A percentile compares a stretch with the other conserved stretches of the same genome.
These are phyloP conservation scores for Amphiprion ocellaris DNA, from an alignment of 2,113 vertebrate species.

Conservation along the genomic window DNA sequence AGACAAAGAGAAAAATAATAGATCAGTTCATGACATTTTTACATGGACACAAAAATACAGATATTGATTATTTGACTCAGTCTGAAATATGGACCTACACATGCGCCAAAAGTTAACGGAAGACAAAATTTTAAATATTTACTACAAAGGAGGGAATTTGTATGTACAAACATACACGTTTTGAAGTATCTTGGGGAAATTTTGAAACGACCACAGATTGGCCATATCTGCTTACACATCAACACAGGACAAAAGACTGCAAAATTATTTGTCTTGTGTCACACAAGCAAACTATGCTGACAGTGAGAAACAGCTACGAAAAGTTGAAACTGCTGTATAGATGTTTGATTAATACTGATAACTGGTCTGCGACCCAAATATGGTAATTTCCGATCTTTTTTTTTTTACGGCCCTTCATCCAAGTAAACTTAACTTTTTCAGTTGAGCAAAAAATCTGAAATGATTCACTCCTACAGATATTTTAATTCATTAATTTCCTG, in stretches of 20 bases:
- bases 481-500: conserved; percentile 25
- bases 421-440: conserved; percentile 16
- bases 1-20: conserved; percentile 30
- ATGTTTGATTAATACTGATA: background rate
- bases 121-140: conserved; percentile 2
- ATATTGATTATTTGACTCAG: conserved; percentile 22
- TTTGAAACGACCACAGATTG: too few relatives aligned
- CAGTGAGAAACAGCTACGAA: background rate
- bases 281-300: background rate
- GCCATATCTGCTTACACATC: too few relatives aligned
- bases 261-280: too few relatives aligned
- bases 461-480: background rate
- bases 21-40: conserved; percentile 40
- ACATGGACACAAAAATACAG: conserved; percentile 15
- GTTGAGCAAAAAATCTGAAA: background rate
- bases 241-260: too few relatives aligned
- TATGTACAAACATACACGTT: background rate
- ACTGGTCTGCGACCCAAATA: background rate
- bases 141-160: background rate
- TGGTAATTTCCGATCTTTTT: background rate
- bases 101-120: background rate
- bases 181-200: background rate
- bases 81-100: conserved; percentile 13
- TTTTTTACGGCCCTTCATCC: background rate
- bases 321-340: background rate